A percentile compares a stretch with the other conserved stretches of the same genome.
These are phyloP conservation scores for Tetragnatha versicolor DNA, from an alignment of 1,140 invertebrate species.

Conservation along the genomic window DNA sequence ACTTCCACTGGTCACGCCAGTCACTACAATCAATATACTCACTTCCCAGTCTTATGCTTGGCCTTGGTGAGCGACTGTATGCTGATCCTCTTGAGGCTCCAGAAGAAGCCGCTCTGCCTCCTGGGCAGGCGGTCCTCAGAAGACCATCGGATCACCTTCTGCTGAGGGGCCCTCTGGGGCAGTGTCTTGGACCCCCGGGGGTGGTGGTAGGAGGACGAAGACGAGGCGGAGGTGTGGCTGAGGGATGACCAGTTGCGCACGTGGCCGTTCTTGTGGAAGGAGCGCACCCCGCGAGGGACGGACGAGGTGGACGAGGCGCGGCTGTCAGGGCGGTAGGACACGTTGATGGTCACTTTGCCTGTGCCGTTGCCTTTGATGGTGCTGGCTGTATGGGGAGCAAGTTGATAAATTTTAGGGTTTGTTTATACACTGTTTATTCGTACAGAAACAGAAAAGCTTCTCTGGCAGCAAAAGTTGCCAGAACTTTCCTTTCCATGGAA, in stretches of 20 bases:
- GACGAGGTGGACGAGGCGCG: conserved; percentile 24
- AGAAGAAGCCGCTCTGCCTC: conserved; percentile 25
- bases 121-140: conserved; percentile 39
- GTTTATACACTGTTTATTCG: too few species aligned
- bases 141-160: conserved; percentile 50
- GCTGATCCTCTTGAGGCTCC: conserved; percentile 48
- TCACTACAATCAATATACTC: not conserved
- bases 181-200: conserved; percentile 14
- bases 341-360: conserved; percentile 42
- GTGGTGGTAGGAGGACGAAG: not conserved
- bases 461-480: too few species aligned
- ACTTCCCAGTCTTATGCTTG: conserved; percentile 52
- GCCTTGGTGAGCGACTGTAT: conserved; percentile 49
- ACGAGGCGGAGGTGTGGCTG: conserved; percentile 40
- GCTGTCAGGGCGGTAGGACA: conserved; percentile 28
- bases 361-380: conserved; percentile 46
- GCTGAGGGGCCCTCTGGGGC: not conserved
- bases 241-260: conserved; percentile 48
- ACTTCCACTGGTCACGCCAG: too few species aligned
- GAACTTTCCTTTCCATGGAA: too few species aligned
- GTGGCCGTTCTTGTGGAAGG: conserved; percentile 36
- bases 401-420: too few species aligned
- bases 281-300: conserved; percentile 23
- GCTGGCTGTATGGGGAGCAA: not conserved
- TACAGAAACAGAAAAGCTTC: too few species aligned